phyloP scores from a whole-genome alignment of 2,888 invertebrate genomes.

The Melanophora roralis region DNA sequence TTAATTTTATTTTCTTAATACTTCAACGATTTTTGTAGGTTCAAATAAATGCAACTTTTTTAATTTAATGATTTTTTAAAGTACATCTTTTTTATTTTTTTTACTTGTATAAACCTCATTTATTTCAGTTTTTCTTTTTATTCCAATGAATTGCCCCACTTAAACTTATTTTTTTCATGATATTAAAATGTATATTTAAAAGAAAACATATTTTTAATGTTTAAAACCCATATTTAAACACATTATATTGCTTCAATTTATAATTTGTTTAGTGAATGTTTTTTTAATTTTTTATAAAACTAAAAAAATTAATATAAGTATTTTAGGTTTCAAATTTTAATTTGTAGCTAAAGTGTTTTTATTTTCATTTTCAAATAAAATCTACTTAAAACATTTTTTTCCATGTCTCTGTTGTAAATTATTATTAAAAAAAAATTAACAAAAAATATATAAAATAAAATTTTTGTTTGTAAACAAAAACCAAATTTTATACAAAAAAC shows the following conservation, averaged over 20 bases:
- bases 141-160: constrained; percentile 61
- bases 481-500: background rate
- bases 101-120: constrained; percentile 24
- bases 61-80: constrained; percentile 4
- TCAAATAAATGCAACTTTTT: constrained; percentile 21
- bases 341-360: constrained; percentile 64
- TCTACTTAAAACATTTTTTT: constrained; percentile 13
- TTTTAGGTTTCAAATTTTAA: too few species aligned
- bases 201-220: constrained; percentile 51
- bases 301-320: constrained; percentile 46
- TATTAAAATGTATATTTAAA: constrained; percentile 18
- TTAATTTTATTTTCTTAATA: constrained; percentile 43
- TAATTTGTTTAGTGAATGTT: constrained; percentile 61
- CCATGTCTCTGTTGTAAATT: constrained; percentile 44
- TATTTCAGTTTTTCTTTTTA: constrained; percentile 34
- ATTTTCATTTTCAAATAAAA: constrained; percentile 22
- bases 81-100: constrained; percentile 12
- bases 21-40: constrained; percentile 37
- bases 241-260: constrained; percentile 4
- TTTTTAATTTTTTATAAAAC: constrained; percentile 8
- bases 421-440: background rate
- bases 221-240: constrained; percentile 30
- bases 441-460: background rate
- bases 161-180: constrained; percentile 15
- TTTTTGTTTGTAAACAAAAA: background rate